Evolutionary conservation across 2,888 invertebrate species (phyloP).

Genomic region (Aphelenchoides bicaudatus): DNA sequence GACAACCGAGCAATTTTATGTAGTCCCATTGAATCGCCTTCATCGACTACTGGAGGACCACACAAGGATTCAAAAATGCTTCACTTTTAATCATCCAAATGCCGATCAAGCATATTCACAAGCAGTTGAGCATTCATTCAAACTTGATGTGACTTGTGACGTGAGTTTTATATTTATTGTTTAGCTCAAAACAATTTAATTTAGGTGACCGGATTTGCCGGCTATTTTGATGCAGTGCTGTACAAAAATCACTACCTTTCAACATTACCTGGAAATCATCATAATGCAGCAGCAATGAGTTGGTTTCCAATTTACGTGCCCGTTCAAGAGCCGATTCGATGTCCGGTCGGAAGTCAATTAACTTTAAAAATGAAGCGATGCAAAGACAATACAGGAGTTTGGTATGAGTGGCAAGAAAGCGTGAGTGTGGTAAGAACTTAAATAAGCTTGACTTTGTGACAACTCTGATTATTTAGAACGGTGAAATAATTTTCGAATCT

Average conservation of each 20-base stretch:
- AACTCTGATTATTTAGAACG: conserved; percentile 6
- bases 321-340: conserved; percentile 41
- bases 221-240: conserved; percentile 85
- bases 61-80: conserved; percentile 71
- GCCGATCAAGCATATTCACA: neutral
- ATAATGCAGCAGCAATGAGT: conserved; percentile 63
- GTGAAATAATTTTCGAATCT: neutral
- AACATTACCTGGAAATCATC: neutral
- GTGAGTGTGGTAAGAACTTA: neutral
- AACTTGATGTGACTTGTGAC: neutral
- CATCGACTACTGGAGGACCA: conserved; percentile 68
- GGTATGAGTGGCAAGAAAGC: conserved; percentile 58
- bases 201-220: conserved; percentile 74
- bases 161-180: conserved; percentile 1
- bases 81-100: conserved; percentile 87
- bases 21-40: conserved; percentile 83
- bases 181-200: conserved; percentile 16
- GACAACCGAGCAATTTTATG: conserved; percentile 77
- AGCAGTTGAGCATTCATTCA: neutral
- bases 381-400: conserved; percentile 46
- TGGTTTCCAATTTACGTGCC: conserved; percentile 98
- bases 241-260: conserved; percentile 69
- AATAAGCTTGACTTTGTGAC: neutral
- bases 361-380: conserved; percentile 43
- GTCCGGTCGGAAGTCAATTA: conserved; percentile 38